phyloP scores from a whole-genome alignment of 2,888 invertebrate species.

The Drosophila macrospina region DNA sequence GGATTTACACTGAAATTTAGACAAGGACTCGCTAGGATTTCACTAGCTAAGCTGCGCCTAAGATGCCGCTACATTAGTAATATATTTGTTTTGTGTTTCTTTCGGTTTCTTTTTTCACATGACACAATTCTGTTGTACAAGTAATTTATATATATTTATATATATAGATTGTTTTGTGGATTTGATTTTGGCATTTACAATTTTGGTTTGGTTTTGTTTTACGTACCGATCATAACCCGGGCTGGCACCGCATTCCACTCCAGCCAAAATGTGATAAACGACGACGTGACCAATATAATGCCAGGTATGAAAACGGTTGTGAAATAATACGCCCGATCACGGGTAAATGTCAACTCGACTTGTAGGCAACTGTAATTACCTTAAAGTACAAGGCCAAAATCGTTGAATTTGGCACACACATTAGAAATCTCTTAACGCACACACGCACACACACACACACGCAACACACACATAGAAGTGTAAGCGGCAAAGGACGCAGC shows the following conservation, averaged over 20 bases:
- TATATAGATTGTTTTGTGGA: not conserved
- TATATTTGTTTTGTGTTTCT: too few relatives aligned
- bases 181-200: constrained; percentile 6
- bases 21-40: constrained; percentile 27
- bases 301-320: constrained; percentile 98
- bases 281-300: constrained; percentile 97
- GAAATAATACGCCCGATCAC: constrained; percentile 98
- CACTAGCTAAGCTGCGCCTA: constrained; percentile 37
- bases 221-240: constrained; percentile 97
- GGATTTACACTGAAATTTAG: constrained; percentile 18
- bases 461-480: too few relatives aligned
- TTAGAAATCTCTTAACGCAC: constrained; percentile 48
- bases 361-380: constrained; percentile 98
- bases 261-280: constrained; percentile 98
- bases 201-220: constrained; percentile 54
- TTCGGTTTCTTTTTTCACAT: too few relatives aligned
- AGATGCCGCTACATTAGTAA: constrained; percentile 28
- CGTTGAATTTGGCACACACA: constrained; percentile 41
- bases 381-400: constrained; percentile 85
- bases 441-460: too few relatives aligned
- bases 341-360: constrained; percentile 96
- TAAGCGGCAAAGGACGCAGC: constrained; percentile 47
- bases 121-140: constrained; percentile 7
- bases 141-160: not conserved
- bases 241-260: constrained; percentile 99